Conservation (phyloP, 2,888 invertebrate species). For the Hydropsyche betteni region DNA sequence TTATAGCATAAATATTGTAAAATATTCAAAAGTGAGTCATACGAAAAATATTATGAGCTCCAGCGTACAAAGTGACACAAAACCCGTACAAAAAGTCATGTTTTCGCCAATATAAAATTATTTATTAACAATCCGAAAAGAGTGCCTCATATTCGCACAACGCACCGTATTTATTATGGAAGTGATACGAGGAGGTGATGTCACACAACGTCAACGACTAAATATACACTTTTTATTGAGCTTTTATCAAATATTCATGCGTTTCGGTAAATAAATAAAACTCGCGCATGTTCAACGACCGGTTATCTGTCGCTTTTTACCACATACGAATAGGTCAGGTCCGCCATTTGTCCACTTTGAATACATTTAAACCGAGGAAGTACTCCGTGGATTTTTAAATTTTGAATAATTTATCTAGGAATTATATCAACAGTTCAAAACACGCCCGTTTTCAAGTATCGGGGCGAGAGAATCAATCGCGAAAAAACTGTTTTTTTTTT, state of each 20-base stretch:
- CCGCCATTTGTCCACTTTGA: slow-evolving; percentile 24
- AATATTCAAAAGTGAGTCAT: slow-evolving; percentile 18
- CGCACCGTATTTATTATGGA: too few species aligned
- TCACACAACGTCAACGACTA: slow-evolving; percentile 15
- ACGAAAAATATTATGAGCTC: background rate
- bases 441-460: background rate
- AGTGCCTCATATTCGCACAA: background rate
- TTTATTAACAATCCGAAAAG: slow-evolving; percentile 3
- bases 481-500: background rate
- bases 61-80: background rate
- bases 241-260: slow-evolving; percentile 2
- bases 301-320: background rate
- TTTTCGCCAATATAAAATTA: slow-evolving; percentile 18
- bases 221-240: too few species aligned
- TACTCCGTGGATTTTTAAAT: background rate
- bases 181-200: background rate
- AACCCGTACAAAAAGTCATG: slow-evolving; percentile 4
- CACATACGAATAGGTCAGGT: slow-evolving; percentile 25
- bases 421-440: background rate
- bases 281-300: slow-evolving; percentile 10
- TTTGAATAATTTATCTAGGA: slow-evolving; percentile 6
- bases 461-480: background rate
- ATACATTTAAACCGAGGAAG: slow-evolving; percentile 24
- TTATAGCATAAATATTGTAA: background rate
- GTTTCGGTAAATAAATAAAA: slow-evolving; percentile 20